Conservation (phyloP, 2,888 invertebrate species). For the Sarcophaga caerulescens region DNA sequence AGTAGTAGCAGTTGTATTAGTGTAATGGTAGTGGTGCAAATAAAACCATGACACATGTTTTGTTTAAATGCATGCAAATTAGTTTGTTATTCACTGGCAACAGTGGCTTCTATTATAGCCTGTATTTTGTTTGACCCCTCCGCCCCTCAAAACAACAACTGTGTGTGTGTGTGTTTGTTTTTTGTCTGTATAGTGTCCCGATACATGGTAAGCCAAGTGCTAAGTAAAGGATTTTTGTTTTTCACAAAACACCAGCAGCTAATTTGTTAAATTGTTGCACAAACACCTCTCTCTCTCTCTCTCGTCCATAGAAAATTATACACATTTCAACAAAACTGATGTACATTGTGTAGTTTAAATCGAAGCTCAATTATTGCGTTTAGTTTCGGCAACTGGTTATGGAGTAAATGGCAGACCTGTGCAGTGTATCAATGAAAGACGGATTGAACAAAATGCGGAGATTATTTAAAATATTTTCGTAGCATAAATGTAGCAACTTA, state of each 20-base stretch:
- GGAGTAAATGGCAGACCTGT: no score
- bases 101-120: constrained; percentile 1
- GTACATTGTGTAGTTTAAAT: no score
- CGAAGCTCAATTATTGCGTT: no score
- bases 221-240: constrained; percentile 10
- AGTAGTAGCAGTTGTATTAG: no score
- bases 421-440: no score
- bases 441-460: no score
- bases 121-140: constrained; percentile 5
- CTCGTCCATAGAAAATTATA: no score
- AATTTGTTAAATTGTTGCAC: constrained; percentile 1
- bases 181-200: constrained; percentile 1
- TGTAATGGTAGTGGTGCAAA: constrained; percentile 15
- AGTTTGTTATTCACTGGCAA: constrained; percentile 8
- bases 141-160: background rate
- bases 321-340: no score
- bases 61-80: constrained; percentile 44
- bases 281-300: background rate
- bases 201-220: constrained; percentile 9
- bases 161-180: background rate
- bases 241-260: constrained; percentile 8
- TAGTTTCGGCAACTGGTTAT: no score
- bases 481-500: no score
- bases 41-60: constrained; percentile 56
- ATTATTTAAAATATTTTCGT: no score